Conservation (phyloP, 2,888 invertebrate species). For the Lamellibrachia satsuma region DNA sequence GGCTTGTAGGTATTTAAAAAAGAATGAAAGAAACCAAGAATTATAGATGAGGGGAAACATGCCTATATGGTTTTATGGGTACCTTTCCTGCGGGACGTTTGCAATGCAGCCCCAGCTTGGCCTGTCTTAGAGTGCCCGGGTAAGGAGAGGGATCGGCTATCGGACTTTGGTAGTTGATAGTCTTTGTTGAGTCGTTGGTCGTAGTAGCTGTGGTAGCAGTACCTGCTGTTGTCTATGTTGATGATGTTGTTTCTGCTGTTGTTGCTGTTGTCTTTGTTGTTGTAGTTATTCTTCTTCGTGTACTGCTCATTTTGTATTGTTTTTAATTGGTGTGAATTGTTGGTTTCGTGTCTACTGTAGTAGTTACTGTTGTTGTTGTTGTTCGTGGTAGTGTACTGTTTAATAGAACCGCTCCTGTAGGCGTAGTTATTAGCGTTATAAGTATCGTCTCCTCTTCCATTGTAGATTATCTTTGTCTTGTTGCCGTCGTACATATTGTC, state of each 20-base stretch:
- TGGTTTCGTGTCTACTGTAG: no score
- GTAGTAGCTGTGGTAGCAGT: neutral
- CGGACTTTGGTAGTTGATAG: neutral
- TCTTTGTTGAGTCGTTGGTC: neutral
- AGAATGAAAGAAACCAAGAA: neutral
- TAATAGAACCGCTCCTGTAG: no score
- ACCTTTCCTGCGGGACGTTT: neutral
- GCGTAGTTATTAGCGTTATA: neutral
- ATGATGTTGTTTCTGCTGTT: neutral
- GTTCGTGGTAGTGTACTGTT: no score
- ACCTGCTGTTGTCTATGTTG: neutral
- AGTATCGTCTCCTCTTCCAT: neutral
- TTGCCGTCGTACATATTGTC: neutral
- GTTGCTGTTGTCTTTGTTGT: neutral
- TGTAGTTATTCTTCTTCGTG: neutral
- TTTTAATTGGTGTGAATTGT: no score
- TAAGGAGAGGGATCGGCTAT: neutral
- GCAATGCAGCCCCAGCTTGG: neutral
- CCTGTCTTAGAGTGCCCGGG: neutral
- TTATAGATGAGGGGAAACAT: neutral
- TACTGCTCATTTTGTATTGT: no score
- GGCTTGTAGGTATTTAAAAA: neutral
- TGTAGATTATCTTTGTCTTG: neutral
- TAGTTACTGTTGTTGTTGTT: no score
- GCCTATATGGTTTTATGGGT: neutral